Conservation (phyloP, 2,888 invertebrate species). For the Plagodis dolabraria region DNA sequence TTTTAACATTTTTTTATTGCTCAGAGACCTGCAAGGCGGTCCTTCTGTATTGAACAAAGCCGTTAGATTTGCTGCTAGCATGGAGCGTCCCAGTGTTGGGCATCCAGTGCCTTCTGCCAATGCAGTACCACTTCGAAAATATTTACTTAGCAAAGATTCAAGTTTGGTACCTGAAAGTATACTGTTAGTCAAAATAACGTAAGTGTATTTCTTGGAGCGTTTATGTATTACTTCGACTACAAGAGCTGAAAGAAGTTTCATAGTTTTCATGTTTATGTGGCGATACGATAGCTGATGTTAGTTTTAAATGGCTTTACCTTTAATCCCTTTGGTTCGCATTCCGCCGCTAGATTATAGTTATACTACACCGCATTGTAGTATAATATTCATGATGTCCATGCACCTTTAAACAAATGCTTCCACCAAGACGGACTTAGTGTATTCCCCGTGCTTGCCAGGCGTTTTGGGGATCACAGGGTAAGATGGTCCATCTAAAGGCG, state of each 20-base stretch:
- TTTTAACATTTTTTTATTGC: constrained; percentile 13
- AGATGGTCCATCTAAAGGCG: too few relatives aligned
- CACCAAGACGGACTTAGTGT: too few relatives aligned
- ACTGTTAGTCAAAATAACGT: constrained; percentile 15
- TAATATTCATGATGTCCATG: too few relatives aligned
- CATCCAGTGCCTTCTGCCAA: constrained; percentile 2
- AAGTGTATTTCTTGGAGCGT: constrained; percentile 5
- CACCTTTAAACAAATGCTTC: too few relatives aligned
- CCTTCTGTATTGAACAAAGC: background rate
- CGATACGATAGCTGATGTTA: too few relatives aligned
- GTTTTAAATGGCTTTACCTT: too few relatives aligned
- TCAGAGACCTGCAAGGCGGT: constrained; percentile 2
- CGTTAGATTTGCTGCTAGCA: background rate
- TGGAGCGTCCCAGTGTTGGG: background rate
- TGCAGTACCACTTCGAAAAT: background rate
- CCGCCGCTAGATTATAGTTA: too few relatives aligned
- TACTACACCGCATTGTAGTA: too few relatives aligned
- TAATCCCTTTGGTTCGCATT: too few relatives aligned
- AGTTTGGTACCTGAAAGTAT: constrained; percentile 1
- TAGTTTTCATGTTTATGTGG: too few relatives aligned
- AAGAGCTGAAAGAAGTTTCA: background rate
- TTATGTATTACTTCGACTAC: constrained; percentile 9
- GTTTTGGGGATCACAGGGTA: too few relatives aligned
- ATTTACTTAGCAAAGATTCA: background rate
- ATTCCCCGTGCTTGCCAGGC: too few relatives aligned